These are phyloP conservation scores for Tetramorium bicarinatum DNA, from an alignment of 2,888 invertebrate genomes.

Conservation along the genomic window DNA sequence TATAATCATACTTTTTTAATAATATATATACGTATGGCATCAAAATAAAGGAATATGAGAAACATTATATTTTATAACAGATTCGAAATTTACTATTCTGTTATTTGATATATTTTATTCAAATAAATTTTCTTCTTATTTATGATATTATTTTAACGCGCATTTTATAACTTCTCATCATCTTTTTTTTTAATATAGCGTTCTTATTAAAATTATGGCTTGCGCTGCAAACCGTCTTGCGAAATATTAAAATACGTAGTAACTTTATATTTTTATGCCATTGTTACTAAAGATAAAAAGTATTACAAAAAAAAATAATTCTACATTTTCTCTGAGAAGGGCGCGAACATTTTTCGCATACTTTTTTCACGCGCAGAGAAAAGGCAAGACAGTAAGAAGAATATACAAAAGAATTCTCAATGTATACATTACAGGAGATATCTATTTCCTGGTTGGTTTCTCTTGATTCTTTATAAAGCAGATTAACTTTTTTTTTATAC, in stretches of 20 bases:
- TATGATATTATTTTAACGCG: not conserved
- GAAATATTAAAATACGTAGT: conserved; percentile 4
- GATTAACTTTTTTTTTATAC: not conserved
- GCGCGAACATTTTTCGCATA: not conserved
- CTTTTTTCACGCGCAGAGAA: not conserved
- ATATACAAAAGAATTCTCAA: not conserved
- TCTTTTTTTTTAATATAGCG: not conserved
- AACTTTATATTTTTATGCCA: not conserved
- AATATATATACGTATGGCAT: not conserved
- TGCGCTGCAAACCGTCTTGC: not conserved
- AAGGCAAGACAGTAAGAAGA: not conserved
- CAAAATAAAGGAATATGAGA: not conserved
- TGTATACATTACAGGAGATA: conserved; percentile 24
- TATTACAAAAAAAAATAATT: not conserved
- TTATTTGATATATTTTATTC: conserved; percentile 52
- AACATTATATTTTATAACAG: not conserved
- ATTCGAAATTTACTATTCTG: conserved; percentile 32
- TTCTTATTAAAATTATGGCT: conserved; percentile 10
- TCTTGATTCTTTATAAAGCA: not conserved
- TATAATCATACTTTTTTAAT: no score
- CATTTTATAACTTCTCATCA: not conserved
- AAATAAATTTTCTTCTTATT: conserved; percentile 20
- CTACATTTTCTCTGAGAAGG: not conserved
- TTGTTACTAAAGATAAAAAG: conserved; percentile 11
- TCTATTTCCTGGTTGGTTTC: conserved; percentile 1